Evolutionary conservation across 1,140 invertebrate species (phyloP).

Genomic region (Phortica variegata): DNA sequence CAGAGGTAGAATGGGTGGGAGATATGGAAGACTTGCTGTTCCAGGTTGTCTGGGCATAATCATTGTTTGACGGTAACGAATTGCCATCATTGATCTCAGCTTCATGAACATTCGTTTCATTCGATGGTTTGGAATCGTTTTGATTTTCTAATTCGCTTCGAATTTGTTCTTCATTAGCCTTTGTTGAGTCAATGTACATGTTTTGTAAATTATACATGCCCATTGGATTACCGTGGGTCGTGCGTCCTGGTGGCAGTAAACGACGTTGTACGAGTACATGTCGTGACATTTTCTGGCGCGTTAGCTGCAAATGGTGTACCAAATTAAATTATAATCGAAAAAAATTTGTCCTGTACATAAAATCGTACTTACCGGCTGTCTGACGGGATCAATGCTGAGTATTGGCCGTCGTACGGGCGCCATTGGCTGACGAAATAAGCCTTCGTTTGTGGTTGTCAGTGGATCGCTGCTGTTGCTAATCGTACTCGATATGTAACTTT

Average conservation of each 20-base stretch:
- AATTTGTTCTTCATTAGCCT: too few relatives aligned
- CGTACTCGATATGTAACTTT: slow-evolving; percentile 2
- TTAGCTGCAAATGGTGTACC: slow-evolving; percentile 20
- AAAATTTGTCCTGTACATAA: neutral
- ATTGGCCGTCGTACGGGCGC: slow-evolving; percentile 40
- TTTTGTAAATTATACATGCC: slow-evolving; percentile 34
- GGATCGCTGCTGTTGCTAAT: neutral
- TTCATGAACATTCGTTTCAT: too few relatives aligned
- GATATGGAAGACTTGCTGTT: too few relatives aligned
- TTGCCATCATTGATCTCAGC: too few relatives aligned
- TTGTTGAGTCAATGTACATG: slow-evolving; percentile 25
- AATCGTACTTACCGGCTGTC: slow-evolving; percentile 17
- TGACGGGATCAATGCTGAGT: slow-evolving; percentile 37
- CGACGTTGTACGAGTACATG: slow-evolving; percentile 47
- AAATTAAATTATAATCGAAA: neutral
- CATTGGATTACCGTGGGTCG: too few relatives aligned
- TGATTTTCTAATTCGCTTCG: too few relatives aligned
- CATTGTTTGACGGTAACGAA: too few relatives aligned
- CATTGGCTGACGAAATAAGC: slow-evolving; percentile 46
- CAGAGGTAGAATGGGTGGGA: too few relatives aligned
- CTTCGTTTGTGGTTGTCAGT: slow-evolving; percentile 5
- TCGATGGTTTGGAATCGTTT: too few relatives aligned
- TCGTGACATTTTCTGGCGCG: slow-evolving; percentile 40
- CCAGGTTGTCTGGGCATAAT: too few relatives aligned
- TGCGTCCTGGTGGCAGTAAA: slow-evolving; percentile 30